Base-by-base conservation (phyloP, 2,113 vertebrate genomes). In the Pluvianellus socialis region DNA sequence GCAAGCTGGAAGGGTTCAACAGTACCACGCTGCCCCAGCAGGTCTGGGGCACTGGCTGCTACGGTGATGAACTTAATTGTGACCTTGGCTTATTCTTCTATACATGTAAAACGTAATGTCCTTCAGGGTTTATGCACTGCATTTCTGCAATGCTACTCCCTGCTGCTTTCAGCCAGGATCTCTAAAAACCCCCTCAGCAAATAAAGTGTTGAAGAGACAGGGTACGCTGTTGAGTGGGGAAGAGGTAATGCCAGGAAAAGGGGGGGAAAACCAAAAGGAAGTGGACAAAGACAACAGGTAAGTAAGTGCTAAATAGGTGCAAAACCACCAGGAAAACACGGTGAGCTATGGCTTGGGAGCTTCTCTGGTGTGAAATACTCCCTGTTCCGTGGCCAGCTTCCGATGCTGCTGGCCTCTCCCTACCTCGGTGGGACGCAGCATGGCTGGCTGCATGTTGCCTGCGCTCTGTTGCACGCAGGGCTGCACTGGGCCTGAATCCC, bases 1-100 rank as follows among this genome's bases (percentile, higher is more conserved):
- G 30, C 14, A 44, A 44, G 44, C 44, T 44, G 44, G 15, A 47
- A 33, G 50, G 23, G 14, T 49, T 22, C 42, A 72, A 58, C 32
- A 47, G 20, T 9, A 53, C 19, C 26, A 23, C 0, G 0, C 63
- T 45, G 52, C 53, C 61, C 30, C 5, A 28, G 44, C 28, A 61
- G 28, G 13, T 20, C 67, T 52, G 22, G 56, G 47, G 33, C 22
- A 14, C 18, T 22, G 59, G 13, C 35, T 80, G 32, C 49, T 30
- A 0, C 4, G 11, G 3, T 83, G 40, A 88, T 61, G 21, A 76
- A 76, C 33, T 79, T 35, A 14, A 45, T 2, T 6, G 8, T 35
- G 50, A 28, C 7, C 52, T 16, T 42, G 14, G 44, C 15, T 81
- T 75, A 44, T 14, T 58, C 30, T 84, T 49, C 21, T 16, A 47